Base-by-base conservation (phyloP, 2,797 vertebrate genomes). In the Arremon brunneinucha region DNA sequence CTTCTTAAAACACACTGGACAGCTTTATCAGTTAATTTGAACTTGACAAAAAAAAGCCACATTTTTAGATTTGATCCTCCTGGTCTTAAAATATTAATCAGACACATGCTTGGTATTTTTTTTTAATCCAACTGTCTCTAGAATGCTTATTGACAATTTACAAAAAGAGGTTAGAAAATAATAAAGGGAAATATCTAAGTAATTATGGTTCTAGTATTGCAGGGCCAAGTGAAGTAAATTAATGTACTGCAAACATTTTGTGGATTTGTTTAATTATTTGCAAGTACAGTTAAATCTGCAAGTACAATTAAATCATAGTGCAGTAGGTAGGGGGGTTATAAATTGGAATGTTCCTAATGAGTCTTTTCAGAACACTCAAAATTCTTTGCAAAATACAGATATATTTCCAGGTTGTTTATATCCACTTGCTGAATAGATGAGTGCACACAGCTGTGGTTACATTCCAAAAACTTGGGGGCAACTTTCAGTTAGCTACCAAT, bases 21-120 rank as follows among this genome's bases (percentile, higher is more conserved):
- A 57, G 67, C 50, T 78, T 95, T 65, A 83, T 84, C 53, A 52
- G 52, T 80, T 93, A 87, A 83, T 87, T 68, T 93, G 59, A 92
- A 93, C 86, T 89, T 77, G 35, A 19, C 11, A 4, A 60, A 78
- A 90, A 71, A 83, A 87, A 64, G 20, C 13, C 69, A 81, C 57
- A 57, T 50, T 94, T 96, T 97, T 96, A 95, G 76, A 92, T 97
- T 97, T 97, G 91, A 97, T 97, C 95, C 87, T 96, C 88, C 92
- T 83, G 86, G 94, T 97, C 97, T 97, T 98, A 96, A 98, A 98
- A 98, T 98, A 98, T 97, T 98, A 98, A 98, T 97, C 95, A 96
- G 96, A 97, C 96, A 97, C 96, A 97, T 97, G 97, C 95, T 97
- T 5, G 0, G 17, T 69, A 12, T 53, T 79, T 96, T 96, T 96